Evolutionary conservation across 2,888 invertebrate genomes (phyloP), one percentile per base, ranked within the genome.

Genomic region (Scaptomyza tumidula): DNA sequence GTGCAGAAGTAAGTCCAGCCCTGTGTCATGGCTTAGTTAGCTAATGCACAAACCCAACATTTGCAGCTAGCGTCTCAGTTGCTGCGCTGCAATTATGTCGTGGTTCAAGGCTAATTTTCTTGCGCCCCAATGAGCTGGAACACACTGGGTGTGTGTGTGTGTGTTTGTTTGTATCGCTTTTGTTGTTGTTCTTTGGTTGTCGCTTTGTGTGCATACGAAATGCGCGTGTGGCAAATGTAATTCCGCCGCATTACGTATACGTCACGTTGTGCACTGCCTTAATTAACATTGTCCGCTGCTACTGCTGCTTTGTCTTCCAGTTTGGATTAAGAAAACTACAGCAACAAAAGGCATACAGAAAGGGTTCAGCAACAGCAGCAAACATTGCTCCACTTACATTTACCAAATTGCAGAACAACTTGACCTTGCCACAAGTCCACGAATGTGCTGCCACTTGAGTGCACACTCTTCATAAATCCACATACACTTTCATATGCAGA

Each of bases 71-170:
- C 46, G 49, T 24, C 39, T 33, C 9, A 39, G 63, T 52, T 14
- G 64, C 82, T 45, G 84, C 81, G 75, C 78, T 86, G 83, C 88
- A 83, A 83, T 83, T 83, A 83, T 83, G 84, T 80, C 62, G 69
- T 78, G 88, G 83, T 83, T 83, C 83, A 88, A 83, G 83, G 83
- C 88, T 86, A 88, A 83, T 88, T 86, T 86, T 71, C 86, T 71
- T 65, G 48, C 74, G 75, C 70, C 63, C 78, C 80, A 69, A 70
- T 70, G 83, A 62, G 54, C 69, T 27, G 27, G 10, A 16, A 39
- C 14, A 41, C 16, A 16, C 41, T 24, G 66, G 24, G 27, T 45
- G 27, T 37, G 61, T 48, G 44, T 49, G 29, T 50, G 29, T 48
- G 44, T 57, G 45, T 45, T 39, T 43, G 6, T 6, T 29, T 33